Percentiles rank a stretch among this genome's conserved stretches.
Conservation (phyloP, 2,113 vertebrate genomes). For the Burhinus bistriatus region DNA sequence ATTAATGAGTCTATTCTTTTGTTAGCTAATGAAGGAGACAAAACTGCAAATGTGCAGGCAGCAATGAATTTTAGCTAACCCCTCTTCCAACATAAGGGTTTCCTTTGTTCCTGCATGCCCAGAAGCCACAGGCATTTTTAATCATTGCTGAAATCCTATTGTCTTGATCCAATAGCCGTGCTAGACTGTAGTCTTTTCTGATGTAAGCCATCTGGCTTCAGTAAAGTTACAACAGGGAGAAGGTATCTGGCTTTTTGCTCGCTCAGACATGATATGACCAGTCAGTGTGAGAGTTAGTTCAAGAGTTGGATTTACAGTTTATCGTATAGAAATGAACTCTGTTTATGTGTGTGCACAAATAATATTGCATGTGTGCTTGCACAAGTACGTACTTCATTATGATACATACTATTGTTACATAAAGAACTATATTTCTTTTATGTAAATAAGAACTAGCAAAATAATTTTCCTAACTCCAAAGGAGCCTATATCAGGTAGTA, state of each 20-base stretch:
- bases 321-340: not conserved
- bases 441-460: not conserved
- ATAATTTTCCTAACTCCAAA: not conserved
- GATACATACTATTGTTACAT: rapidly evolving
- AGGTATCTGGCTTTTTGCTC: not conserved
- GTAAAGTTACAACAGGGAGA: not conserved
- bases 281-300: not conserved
- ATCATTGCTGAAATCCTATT: not conserved
- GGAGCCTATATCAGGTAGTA: rapidly evolving
- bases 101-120: not conserved
- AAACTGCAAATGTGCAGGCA: not conserved
- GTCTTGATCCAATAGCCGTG: not conserved
- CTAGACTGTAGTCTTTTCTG: not conserved
- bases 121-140: conserved; percentile 14
- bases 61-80: not conserved
- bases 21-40: not conserved
- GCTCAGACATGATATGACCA: not conserved
- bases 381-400: not conserved
- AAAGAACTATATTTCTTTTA: not conserved
- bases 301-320: not conserved
- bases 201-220: not conserved
- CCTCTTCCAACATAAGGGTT: not conserved
- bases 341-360: not conserved
- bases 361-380: not conserved
- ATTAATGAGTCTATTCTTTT: not conserved